Evolutionary conservation across 2,888 invertebrate genomes (phyloP), one percentile per base, ranked within the genome.

Genomic region (Blera fallax): DNA sequence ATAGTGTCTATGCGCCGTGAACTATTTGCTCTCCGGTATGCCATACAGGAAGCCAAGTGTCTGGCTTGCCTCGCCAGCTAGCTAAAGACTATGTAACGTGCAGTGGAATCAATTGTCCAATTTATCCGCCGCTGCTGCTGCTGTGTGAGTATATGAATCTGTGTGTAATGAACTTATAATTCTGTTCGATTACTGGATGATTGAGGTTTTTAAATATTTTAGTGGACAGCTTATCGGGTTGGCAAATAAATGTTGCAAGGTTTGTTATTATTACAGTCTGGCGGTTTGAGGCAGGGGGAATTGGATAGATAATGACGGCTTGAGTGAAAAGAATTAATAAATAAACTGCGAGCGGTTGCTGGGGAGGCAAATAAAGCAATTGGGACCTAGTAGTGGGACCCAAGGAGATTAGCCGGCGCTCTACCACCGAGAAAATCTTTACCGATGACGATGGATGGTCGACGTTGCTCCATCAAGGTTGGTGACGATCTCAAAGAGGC

Each of bases 21-120:
- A 74, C 64, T 54, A 74, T 65, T 73, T 62, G 43, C 43, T 64
- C 56, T 43, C 1, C 2, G n/a, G 40, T 34, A 7, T 54, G 27
- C 56, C 48, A 37, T 34, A 56, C 65, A 65, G 76, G 76, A 76
- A 76, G 73, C 64, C 45, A 64, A 74, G 65, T 76, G 65, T 56
- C 76, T 65, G 65, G 56, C 56, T 64, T 37, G 45, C 37, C 43
- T 52, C 27, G 27, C 24, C 29, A 32, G 27, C 16, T 29, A 7
- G 11, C n/a, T 34, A 43, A 14, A 14, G 43, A n/a, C 40, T 73
- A 32, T 62, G 64, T 34, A 64, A 54, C 54, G 11, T 64, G 64
- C 32, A 24, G 64, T 45, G 64, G 37, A 65, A 76, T 76, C 76
- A 76, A 56, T 76, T 56, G 64, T 76, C 56, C 65, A 76, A 65